Evolutionary conservation across 2,797 vertebrate genomes (phyloP), one percentile per base, ranked within the genome.

Genomic region (Rhincodon typus): DNA sequence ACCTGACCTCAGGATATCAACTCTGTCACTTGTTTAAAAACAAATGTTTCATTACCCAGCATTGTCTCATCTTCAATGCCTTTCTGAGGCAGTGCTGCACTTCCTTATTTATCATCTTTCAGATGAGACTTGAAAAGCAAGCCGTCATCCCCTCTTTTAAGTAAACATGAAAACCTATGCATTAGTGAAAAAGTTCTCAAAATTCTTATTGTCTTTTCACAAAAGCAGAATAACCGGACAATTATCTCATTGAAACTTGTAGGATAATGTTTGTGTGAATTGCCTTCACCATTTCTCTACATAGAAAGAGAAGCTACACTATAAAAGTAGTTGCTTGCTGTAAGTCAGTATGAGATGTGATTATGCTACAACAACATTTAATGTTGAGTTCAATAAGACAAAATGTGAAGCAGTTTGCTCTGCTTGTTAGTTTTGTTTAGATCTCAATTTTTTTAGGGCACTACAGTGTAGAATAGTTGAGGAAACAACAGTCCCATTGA

Each of bases 1-100:
- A 42, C 93, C 93, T 94, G 93, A 94, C 93, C 93, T 94, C 42
- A 72, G 93, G 66, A 72, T 94, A 23, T 30, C 72, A 67, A 30
- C 42, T 46, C 67, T 70, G 93, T 94, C 67, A 50, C 93, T 94
- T 42, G 67, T 42, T 62, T 8, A 62, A 12, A 72, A 70, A 69
- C n/a, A 72, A 27, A 72, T 70, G 23, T n/a, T 94, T 94, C 69
- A 94, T 27, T 94, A 38, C 38, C 42, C 21, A 27, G 67, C 25
- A 69, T 25, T 69, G 17, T 69, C 38, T 70, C 38, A 72, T 94
- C 67, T 94, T 42, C 38, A 94, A 5, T 38, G 15, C 53, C 19
- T 4, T 91, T 19, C 5, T 19, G 62, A 42, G n/a, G 66, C 3
- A 25, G 67, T 6, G 13, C 23, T 70, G 38, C 66, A 90, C 15